phyloP scores from a whole-genome alignment of 2,797 vertebrate genomes.

The Periophthalmus magnuspinnatus region DNA sequence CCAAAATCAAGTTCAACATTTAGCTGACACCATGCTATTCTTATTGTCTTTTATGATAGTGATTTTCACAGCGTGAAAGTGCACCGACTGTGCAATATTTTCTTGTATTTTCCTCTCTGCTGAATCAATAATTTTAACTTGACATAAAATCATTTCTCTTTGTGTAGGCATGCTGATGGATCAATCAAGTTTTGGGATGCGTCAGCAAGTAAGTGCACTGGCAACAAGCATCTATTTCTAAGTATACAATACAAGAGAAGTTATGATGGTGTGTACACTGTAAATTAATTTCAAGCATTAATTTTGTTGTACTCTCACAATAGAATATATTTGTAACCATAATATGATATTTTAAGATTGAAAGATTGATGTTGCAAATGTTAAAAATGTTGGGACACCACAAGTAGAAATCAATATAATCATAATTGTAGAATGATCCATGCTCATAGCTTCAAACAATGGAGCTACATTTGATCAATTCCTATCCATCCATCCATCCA shows the following conservation, averaged over 20 bases:
- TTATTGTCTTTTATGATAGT: conserved; percentile 9
- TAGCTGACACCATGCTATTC: conserved; percentile 6
- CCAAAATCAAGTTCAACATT: conserved; percentile 2
- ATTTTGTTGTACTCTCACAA: no score
- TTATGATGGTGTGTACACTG: not conserved
- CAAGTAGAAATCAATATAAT: not conserved
- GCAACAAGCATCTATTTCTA: not conserved
- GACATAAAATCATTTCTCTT: conserved; percentile 24
- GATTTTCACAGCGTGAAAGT: not conserved
- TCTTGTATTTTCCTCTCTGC: not conserved
- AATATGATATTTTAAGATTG: no score
- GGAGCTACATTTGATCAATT: not conserved
- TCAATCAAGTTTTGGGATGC: conserved; percentile 99
- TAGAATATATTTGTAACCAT: no score
- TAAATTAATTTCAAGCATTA: not conserved
- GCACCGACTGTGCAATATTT: not conserved
- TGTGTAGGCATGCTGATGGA: conserved; percentile 93
- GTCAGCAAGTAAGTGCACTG: conserved; percentile 92
- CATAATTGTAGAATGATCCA: not conserved
- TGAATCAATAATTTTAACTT: not conserved
- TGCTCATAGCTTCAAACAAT: not conserved
- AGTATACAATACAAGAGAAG: not conserved
- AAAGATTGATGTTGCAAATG: no score
- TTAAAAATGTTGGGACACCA: no score
- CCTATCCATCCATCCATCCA: no score